Base-by-base conservation (phyloP, 1,140 invertebrate genomes). In the Melipona quadrifasciata region DNA sequence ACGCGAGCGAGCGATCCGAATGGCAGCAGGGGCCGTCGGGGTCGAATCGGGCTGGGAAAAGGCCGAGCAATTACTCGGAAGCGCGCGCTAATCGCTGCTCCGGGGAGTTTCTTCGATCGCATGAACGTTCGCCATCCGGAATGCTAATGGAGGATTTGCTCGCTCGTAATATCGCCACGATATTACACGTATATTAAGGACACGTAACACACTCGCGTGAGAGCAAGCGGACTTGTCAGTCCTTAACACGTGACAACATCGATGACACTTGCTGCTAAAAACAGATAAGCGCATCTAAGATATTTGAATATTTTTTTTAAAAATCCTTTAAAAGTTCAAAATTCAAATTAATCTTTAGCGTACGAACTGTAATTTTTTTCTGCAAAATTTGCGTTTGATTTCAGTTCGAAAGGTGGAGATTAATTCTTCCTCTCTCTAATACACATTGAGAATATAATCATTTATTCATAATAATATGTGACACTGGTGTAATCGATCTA, bases 21-120 rank as follows among this genome's bases (percentile, higher is more conserved):
- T 53, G 24, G 21, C 21, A 47, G 39, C n/a, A 47, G 31, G 12
- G 31, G 21, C 16, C 39, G 17, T 10, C 74, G 21, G 19, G 67
- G 57, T 64, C 47, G 71, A 65, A 31, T 84, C 47, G 73, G 55
- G 14, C 53, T 31, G 53, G 53, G 57, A 80, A 85, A 64, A 85
- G 24, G 24, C 4, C 57, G 24, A 61, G 19, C 39, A 68, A 79
- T 27, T 55, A 79, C 64, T 57, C 53, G 39, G 74, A 84, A 75
- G 53, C 73, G 73, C 21, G 34, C 73, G 10, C 55, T 55, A 55
- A 73, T 73, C 21, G 27, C 27, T 19, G 27, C 8, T 19, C 64
- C 6, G 55, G 6, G 17, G 65, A 67, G n/a, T n/a, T 67, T 34
- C 19, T 71, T 47, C 70, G 39, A 71, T 71, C 31, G 34, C 27